Conservation (phyloP, 2,113 vertebrate genomes). For the Oenanthe melanoleuca region DNA sequence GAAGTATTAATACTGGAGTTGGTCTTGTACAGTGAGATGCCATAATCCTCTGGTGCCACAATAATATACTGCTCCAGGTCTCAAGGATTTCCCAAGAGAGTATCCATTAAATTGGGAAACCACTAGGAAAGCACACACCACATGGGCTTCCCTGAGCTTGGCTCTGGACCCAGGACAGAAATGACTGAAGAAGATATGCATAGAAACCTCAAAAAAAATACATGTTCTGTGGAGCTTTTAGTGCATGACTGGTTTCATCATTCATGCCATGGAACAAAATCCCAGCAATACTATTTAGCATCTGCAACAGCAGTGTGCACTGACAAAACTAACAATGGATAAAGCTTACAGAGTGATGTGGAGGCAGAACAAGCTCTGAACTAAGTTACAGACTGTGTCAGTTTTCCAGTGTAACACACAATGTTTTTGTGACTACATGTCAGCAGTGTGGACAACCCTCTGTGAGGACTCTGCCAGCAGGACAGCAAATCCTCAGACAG, state of each 20-base stretch:
- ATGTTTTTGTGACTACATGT: fast-evolving
- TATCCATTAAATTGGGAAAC: background rate
- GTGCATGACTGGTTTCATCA: background rate
- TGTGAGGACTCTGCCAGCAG: background rate
- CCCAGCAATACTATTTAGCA: background rate
- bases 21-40: background rate
- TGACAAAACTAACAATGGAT: background rate
- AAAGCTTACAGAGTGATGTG: background rate
- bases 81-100: background rate
- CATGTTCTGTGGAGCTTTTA: background rate
- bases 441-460: background rate
- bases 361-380: background rate
- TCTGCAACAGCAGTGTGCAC: fast-evolving
- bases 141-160: background rate
- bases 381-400: background rate
- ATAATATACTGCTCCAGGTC: background rate
- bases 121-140: background rate
- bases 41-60: background rate
- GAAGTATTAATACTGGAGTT: background rate
- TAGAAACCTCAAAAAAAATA: background rate
- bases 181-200: background rate
- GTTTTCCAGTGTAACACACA: background rate
- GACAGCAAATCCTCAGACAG: background rate
- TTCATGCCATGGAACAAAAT: background rate
- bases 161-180: background rate